Base-by-base conservation (phyloP, 2,113 vertebrate genomes). In the Lanius collurio region DNA sequence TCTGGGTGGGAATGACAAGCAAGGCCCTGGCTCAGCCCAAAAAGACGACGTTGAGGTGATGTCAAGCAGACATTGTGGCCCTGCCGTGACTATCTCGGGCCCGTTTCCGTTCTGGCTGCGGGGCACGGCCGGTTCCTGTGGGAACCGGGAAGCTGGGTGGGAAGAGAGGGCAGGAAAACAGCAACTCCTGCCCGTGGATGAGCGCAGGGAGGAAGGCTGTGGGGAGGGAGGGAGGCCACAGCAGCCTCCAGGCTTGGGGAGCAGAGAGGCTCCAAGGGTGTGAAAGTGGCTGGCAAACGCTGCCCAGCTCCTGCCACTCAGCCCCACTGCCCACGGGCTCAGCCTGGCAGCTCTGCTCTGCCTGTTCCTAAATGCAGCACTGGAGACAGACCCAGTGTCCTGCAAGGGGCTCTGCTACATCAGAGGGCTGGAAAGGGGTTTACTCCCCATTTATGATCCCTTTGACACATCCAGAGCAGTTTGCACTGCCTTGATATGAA, bases 71-170 rank as follows among this genome's bases (percentile, higher is more conserved):
- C 67, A 81, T 80, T 95, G 95, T 89, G 55, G 78, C 60, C 76
- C 53, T 47, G 53, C 55, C 44, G 46, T 92, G 65, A 63, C 85
- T 97, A 97, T 97, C 97, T 95, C 46, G 11, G 90, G 87, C 55
- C 18, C 0, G 17, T 95, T 98, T 98, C 97, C 95, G 87, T 63
- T 87, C 56, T 16, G 87, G 87, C 83, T 15, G 55, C 55, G 20
- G 91, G 94, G 95, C 97, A 97, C 9, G 50, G 89, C 62, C 12
- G n/a, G 97, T 97, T 98, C 97, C 98, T 98, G 98, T 98, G 98
- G 98, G 98, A 98, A 98, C 89, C 30, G 75, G 97, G 95, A 97
- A 96, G 90, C 79, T 23, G 82, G 93, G 88, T 0, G 70, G 97
- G 96, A 98, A 98, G 96, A 96, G 91, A 76, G 74, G 85, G 76